phyloP scores from a whole-genome alignment of 2,888 invertebrate genomes.

The Aspidiotus rigidus region DNA sequence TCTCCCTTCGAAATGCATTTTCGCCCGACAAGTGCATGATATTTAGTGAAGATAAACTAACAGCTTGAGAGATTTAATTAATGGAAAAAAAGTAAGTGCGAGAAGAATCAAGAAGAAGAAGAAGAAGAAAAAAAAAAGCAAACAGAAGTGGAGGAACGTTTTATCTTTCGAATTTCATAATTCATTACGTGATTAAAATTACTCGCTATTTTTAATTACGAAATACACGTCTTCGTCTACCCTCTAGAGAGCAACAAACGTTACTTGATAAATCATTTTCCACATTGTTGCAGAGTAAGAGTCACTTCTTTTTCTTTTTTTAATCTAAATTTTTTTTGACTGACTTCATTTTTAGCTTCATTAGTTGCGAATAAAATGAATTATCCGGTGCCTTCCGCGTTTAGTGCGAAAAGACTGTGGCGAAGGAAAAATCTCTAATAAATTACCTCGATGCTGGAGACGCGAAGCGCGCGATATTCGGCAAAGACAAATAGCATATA shows the following conservation, averaged over 20 bases:
- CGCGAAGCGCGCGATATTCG: neutral
- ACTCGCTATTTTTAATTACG: constrained; percentile 27
- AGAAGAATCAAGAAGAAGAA: constrained; percentile 17
- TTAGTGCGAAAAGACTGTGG: neutral
- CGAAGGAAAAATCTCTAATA: neutral
- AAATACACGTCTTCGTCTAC: neutral
- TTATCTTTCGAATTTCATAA: constrained; percentile 30
- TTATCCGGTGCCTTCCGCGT: constrained; percentile 13
- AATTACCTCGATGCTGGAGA: constrained; percentile 14
- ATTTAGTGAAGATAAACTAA: neutral
- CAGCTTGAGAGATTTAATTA: neutral
- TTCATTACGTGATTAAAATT: constrained; percentile 32
- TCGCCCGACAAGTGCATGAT: neutral
- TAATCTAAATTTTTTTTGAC: neutral
- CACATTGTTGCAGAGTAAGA: neutral
- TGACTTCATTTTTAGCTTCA: constrained; percentile 8
- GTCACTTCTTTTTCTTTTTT: neutral
- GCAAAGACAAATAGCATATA: constrained; percentile 19
- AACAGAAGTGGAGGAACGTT: constrained; percentile 9
- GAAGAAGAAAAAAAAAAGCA: constrained; percentile 4
- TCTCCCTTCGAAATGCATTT: neutral
- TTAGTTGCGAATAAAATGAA: neutral
- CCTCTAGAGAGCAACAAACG: constrained; percentile 11
- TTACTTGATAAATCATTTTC: constrained; percentile 24
- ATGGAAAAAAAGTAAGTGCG: neutral